Evolutionary conservation across 2,113 vertebrate species (phyloP).

Genomic region (Ginglymostoma cirratum): DNA sequence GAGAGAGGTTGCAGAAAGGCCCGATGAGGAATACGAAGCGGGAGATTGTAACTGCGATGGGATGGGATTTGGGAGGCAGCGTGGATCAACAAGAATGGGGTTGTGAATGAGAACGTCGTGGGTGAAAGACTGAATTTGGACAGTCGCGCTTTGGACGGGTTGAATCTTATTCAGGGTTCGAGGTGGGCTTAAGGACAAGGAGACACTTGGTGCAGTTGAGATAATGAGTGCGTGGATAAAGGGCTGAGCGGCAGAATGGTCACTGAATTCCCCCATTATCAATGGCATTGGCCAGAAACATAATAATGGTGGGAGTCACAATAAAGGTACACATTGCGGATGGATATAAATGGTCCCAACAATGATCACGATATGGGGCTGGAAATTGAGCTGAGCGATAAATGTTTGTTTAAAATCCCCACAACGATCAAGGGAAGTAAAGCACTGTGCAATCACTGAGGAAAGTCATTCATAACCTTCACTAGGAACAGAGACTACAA

Average conservation of each 20-base stretch:
- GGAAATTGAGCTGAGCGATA: neutral
- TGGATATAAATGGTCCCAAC: neutral
- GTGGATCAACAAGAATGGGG: neutral
- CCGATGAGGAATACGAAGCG: neutral
- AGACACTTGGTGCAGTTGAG: neutral
- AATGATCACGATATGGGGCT: neutral
- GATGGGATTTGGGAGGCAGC: neutral
- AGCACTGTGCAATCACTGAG: neutral
- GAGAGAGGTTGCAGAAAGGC: neutral
- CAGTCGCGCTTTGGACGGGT: neutral
- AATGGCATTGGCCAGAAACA: no score
- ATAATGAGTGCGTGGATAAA: neutral
- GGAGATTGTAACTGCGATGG: neutral
- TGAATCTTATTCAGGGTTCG: neutral
- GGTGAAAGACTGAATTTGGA: neutral
- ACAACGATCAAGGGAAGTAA: neutral
- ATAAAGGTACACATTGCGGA: neutral
- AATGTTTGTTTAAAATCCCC: neutral
- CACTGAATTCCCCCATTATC: no score
- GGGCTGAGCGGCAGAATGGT: neutral
- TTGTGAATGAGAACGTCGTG: neutral
- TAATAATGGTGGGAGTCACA: neutral
- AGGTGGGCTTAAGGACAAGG: neutral
- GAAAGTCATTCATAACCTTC: neutral
- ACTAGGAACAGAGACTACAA: neutral